A percentile compares a stretch with the other conserved stretches of the same genome.
These are phyloP conservation scores for Solenopsis fugax DNA, from an alignment of 1,140 invertebrate species.

Conservation along the genomic window DNA sequence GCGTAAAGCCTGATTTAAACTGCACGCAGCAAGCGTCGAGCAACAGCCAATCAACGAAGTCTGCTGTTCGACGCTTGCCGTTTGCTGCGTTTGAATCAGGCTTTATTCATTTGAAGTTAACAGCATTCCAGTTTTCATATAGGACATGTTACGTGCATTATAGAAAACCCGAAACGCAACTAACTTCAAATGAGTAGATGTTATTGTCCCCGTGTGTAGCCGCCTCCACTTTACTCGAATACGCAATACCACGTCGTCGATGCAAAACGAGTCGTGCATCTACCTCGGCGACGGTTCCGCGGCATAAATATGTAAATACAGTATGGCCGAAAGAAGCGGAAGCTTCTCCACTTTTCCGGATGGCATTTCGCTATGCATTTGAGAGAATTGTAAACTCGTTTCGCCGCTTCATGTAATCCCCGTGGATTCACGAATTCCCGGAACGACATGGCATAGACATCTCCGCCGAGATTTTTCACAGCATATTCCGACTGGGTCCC, in stretches of 20 bases:
- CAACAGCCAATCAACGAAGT: no score
- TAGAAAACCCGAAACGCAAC: no score
- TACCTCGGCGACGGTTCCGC: conserved; percentile 50
- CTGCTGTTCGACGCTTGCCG: no score
- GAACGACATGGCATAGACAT: conserved; percentile 31
- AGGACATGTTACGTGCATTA: no score
- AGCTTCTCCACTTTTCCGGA: conserved; percentile 62
- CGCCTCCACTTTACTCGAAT: background rate
- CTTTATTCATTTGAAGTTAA: no score
- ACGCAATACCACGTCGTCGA: background rate
- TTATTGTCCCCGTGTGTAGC: no score
- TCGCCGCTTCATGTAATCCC: background rate
- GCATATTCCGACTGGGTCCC: background rate
- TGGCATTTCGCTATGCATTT: conserved; percentile 61
- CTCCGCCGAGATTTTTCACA: background rate
- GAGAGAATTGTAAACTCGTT: conserved; percentile 32
- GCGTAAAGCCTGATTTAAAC: no score
- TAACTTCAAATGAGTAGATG: no score
- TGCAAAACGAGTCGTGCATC: conserved; percentile 29
- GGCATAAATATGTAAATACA: conserved; percentile 78
- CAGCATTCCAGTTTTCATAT: no score
- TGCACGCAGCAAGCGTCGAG: no score
- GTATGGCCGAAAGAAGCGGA: conserved; percentile 75
- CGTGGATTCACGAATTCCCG: background rate
- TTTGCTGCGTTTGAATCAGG: no score